Base-by-base conservation (phyloP, 2,113 vertebrate species). In the Myrmophylax atrothorax region DNA sequence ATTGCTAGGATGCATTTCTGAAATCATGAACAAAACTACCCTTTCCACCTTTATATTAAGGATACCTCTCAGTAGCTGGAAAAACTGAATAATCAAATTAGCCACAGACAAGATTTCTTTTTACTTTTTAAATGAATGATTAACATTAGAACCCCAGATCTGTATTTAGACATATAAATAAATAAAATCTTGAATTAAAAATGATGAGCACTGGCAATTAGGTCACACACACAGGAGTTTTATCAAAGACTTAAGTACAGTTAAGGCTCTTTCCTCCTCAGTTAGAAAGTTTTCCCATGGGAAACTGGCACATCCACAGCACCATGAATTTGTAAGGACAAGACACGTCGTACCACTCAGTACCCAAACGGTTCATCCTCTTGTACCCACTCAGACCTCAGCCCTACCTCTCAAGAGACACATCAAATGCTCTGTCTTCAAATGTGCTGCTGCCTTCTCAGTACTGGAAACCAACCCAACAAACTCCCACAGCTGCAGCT, bases 11-110 rank as follows among this genome's bases (percentile, higher is more conserved):
- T 63, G 42, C 46, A 60, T 91, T 96, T 86, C 59, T 81, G 86
- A 75, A 93, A 81, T 85, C 70, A 89, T 52, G 63, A 88, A 79
- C 46, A 94, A 89, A 91, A 96, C 88, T 52, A 70, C 44, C 9
- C 26, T 85, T 50, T 69, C 53, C 10, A 75, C 52, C 3, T 49
- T 59, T 68, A 37, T 49, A 81, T 92, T 74, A 81, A 90, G 38
- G 28, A 31, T 33, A 63, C 7, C 35, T 92, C 63, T 63, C 60
- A 90, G 55, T 59, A 83, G 23, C 9, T 74, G 44, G 47, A 83
- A 90, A 83, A 91, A 46, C 2, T 23, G 11, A 55, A 86, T 67
- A 82, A 93, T 87, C 42, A 86, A 72, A 70, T 87, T 86, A 80
- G 24, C 35, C 59, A 66, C 4, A 9, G 67, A 16, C 24, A 76